Conservation (phyloP, 2,113 vertebrate species). For the Chauna torquata region DNA sequence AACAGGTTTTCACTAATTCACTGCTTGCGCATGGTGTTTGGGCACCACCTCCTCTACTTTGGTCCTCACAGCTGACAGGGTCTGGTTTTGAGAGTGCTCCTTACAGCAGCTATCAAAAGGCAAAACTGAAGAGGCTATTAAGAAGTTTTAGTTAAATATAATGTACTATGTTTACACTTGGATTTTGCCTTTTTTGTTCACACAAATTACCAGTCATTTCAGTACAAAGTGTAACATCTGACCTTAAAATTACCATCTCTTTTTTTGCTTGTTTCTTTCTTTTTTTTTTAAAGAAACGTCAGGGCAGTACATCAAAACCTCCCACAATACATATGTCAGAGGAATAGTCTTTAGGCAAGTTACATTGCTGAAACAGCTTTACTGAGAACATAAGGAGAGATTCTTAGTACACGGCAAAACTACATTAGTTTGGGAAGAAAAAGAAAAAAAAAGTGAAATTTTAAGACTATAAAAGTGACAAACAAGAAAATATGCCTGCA, state of each 20-base stretch:
- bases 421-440: not conserved
- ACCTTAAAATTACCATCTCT: not conserved
- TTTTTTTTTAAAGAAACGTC: not conserved
- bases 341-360: not conserved
- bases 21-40: not conserved
- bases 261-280: not conserved
- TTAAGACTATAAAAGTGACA: not conserved
- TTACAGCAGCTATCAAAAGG: not conserved
- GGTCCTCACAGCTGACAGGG: not conserved
- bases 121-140: not conserved
- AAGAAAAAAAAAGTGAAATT: not conserved
- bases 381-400: not conserved
- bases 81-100: not conserved
- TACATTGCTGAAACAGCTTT: not conserved
- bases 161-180: not conserved
- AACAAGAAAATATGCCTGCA: not conserved
- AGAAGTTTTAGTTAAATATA: not conserved
- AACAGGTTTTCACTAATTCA: not conserved
- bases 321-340: not conserved
- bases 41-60: not conserved
- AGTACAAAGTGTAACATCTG: not conserved
- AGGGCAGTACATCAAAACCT: not conserved
- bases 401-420: not conserved
- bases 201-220: not conserved
- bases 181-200: not conserved